phyloP scores from a whole-genome alignment of 2,113 vertebrate genomes.

The Pygoscelis antarcticus region DNA sequence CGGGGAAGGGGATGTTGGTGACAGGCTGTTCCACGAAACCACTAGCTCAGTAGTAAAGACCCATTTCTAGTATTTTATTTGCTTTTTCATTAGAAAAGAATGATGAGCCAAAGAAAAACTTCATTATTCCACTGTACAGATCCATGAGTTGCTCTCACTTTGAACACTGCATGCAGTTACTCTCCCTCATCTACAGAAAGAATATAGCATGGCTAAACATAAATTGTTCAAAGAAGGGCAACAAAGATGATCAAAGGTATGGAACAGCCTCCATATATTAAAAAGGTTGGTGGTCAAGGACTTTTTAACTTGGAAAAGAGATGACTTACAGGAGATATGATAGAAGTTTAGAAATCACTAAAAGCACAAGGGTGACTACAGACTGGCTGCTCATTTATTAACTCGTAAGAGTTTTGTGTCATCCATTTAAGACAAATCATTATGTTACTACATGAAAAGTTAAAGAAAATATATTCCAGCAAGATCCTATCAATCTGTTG shows the following conservation, averaged over 20 bases:
- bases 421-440: background rate
- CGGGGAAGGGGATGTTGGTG: background rate
- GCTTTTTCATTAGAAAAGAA: background rate
- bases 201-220: background rate
- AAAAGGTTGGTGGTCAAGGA: background rate
- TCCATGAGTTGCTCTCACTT: background rate
- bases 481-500: background rate
- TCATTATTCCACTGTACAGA: background rate
- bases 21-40: background rate
- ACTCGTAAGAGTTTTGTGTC: background rate
- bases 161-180: background rate
- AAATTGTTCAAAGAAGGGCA: background rate
- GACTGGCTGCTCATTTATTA: background rate
- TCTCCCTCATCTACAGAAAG: background rate
- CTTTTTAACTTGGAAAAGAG: background rate
- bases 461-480: background rate
- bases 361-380: background rate
- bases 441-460: background rate
- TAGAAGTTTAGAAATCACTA: background rate
- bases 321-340: fast-evolving
- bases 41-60: background rate
- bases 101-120: fast-evolving
- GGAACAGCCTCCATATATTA: background rate
- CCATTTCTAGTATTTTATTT: background rate
- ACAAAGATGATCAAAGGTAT: background rate